These are phyloP conservation scores for Masnerella sp. DNA, from an alignment of 2,888 invertebrate genomes.

Conservation along the genomic window DNA sequence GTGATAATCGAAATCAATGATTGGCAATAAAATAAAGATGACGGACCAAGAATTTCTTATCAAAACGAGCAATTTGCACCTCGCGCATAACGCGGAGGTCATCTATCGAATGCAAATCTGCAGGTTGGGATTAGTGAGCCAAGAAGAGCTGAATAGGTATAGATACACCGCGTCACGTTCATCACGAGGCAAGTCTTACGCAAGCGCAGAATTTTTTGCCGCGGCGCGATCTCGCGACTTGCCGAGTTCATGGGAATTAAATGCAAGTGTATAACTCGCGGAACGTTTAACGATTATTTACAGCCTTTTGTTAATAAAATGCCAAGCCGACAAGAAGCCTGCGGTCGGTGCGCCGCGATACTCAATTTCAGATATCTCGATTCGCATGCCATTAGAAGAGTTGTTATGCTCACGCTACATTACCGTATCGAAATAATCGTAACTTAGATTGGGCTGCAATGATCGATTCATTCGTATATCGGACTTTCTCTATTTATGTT, in stretches of 20 bases:
- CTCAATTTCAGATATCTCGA: slow-evolving; percentile 41
- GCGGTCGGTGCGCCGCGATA: slow-evolving; percentile 20
- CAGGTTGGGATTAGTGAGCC: slow-evolving; percentile 8
- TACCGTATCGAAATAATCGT: slow-evolving; percentile 27
- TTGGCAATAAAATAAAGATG: slow-evolving; percentile 24
- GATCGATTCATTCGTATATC: slow-evolving; percentile 2
- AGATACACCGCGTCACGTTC: slow-evolving; percentile 46
- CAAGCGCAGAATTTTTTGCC: slow-evolving; percentile 34
- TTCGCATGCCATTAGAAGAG: slow-evolving; percentile 32
- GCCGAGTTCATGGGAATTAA: slow-evolving; percentile 54
- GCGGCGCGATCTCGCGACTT: slow-evolving; percentile 24
- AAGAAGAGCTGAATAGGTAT: slow-evolving; percentile 38
- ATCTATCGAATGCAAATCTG: slow-evolving; percentile 49
- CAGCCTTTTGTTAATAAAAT: slow-evolving; percentile 52
- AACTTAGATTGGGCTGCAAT: slow-evolving; percentile 5
- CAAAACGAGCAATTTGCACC: slow-evolving; percentile 34
- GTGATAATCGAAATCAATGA: slow-evolving; percentile 34
- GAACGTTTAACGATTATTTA: slow-evolving; percentile 50
- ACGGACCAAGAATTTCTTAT: slow-evolving; percentile 21
- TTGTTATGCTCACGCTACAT: slow-evolving; percentile 18
- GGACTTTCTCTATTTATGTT: slow-evolving; percentile 7
- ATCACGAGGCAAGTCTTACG: slow-evolving; percentile 49
- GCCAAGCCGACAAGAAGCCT: slow-evolving; percentile 38
- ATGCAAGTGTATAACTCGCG: slow-evolving; percentile 29
- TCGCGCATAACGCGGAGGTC: slow-evolving; percentile 38